Base-by-base conservation (phyloP, 2,113 vertebrate genomes). In the Camarhynchus parvulus region DNA sequence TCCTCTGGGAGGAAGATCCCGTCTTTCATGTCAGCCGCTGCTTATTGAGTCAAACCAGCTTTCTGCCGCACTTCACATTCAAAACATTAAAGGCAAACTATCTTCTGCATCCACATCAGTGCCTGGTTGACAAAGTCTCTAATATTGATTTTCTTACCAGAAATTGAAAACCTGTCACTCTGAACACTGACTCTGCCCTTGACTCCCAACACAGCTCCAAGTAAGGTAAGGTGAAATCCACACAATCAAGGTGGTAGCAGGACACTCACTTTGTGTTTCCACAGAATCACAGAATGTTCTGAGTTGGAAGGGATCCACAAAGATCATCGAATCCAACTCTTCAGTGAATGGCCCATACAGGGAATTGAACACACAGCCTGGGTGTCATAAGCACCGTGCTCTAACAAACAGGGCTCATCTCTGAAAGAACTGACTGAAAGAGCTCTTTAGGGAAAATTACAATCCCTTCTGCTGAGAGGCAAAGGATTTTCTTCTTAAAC, bases 401-500 rank as follows among this genome's bases (percentile, higher is more conserved):
- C 63, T 52, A 69, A 69, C 64, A 39, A 70, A 13, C 1, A 0
- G 64, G 37, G 55, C 64, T 87, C 64, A 69, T 87, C 64, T 78
- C 39, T 39, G 18, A 62, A 62, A 87, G 62, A 67, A 13, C 30
- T 85, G n/a, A 56, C 15, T 52, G 56, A 87, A 91, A 79, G 15
- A 58, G 23, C 15, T 74, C 55, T 83, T 87, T 23, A 50, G 42
- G 30, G 19, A 83, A 92, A 85, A 91, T 70, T 85, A 73, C 67
- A 77, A 80, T 37, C 19, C 37, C 21, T 81, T 74, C 58, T 74
- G 42, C 39, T 80, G 23, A 87, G 50, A 95, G 3, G 30, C 42
- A n/a, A 50, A 82, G 46, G 25, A 69, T 85, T 95, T 95, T 88
- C 35, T 66, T 92, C 50, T 73, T 83, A 91, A 94, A 58, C 3